Conservation (phyloP, 1,140 invertebrate genomes). For the Atopsyche davidsoni region DNA sequence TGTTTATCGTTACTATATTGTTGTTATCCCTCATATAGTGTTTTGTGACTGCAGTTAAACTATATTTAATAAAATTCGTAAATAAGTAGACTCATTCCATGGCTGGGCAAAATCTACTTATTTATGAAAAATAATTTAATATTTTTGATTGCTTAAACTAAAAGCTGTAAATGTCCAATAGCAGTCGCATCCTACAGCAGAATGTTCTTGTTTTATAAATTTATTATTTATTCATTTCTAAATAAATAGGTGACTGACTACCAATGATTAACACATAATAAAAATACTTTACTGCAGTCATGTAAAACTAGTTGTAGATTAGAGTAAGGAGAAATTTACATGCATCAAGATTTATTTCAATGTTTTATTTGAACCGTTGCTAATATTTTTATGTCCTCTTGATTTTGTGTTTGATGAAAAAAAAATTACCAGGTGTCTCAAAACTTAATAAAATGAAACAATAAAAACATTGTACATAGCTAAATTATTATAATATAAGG, state of each 20-base stretch:
- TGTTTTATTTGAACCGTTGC: background rate
- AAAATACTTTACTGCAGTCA: constrained; percentile 15
- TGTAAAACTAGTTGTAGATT: constrained; percentile 9
- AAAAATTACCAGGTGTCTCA: constrained; percentile 1
- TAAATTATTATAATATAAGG: constrained; percentile 3
- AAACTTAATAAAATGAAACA: background rate
- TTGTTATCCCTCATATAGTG: constrained; percentile 25
- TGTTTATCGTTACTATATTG: constrained; percentile 30
- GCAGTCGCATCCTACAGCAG: no score
- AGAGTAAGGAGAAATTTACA: constrained; percentile 14
- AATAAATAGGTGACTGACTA: background rate
- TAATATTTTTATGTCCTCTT: background rate
- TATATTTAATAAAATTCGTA: background rate
- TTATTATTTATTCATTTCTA: background rate
- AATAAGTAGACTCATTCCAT: constrained; percentile 21
- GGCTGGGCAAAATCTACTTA: constrained; percentile 20
- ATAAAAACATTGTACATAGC: constrained; percentile 1
- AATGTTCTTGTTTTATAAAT: constrained; percentile 1
- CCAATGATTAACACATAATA: constrained; percentile 1
- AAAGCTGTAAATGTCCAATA: background rate
- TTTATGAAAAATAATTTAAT: no score
- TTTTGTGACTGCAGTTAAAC: constrained; percentile 20
- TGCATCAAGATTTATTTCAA: no score
- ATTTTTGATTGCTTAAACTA: constrained; percentile 5
- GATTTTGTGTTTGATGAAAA: background rate